Conservation (phyloP, 2,888 invertebrate species). For the Gandaritis pyraliata region DNA sequence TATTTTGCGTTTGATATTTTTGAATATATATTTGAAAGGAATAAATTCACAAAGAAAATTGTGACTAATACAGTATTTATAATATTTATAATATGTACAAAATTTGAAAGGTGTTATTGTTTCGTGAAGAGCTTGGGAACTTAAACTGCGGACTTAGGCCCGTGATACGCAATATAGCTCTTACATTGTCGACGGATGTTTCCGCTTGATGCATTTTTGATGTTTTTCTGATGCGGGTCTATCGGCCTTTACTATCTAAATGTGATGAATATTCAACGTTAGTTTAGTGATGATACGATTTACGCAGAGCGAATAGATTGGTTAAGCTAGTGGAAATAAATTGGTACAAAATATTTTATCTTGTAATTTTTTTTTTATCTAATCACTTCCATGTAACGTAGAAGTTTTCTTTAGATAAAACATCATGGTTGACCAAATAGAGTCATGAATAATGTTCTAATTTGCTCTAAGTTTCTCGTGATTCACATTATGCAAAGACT, state of each 20-base stretch:
- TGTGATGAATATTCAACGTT: constrained; percentile 83
- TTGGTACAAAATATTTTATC: not conserved
- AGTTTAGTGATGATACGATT: constrained; percentile 69
- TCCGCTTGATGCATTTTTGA: constrained; percentile 85
- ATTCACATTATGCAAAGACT: too few species aligned
- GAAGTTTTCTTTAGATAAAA: too few species aligned
- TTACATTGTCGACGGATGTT: constrained; percentile 77
- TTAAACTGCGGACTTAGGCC: constrained; percentile 53
- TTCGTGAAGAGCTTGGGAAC: constrained; percentile 35
- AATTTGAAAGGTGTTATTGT: constrained; percentile 27
- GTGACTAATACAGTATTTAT: too few species aligned
- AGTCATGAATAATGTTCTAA: too few species aligned
- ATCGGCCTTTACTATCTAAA: constrained; percentile 82
- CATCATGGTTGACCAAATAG: too few species aligned
- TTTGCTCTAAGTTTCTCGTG: too few species aligned
- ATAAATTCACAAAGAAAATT: too few species aligned
- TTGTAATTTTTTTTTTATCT: not conserved
- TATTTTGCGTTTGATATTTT: too few species aligned
- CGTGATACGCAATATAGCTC: constrained; percentile 76
- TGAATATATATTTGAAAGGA: too few species aligned
- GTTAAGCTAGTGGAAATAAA: not conserved
- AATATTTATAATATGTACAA: not conserved
- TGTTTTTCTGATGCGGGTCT: constrained; percentile 85
- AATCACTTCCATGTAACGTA: too few species aligned
- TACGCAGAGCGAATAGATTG: constrained; percentile 31